Conservation (phyloP, 2,888 invertebrate genomes). For the Aethes cnicana region DNA sequence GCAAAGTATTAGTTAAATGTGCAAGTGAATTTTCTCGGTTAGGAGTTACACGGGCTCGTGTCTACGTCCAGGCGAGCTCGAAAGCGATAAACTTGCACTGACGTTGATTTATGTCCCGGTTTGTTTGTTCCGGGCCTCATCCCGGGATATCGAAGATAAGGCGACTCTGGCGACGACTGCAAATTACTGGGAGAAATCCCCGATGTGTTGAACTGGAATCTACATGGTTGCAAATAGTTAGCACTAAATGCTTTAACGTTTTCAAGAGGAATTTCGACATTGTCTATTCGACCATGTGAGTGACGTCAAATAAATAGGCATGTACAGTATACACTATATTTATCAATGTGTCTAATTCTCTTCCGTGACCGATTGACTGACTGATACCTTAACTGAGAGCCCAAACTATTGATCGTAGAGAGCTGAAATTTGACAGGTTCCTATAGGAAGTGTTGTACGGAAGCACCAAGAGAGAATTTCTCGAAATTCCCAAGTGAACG, state of each 20-base stretch:
- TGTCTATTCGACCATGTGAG: no score
- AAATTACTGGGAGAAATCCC: conserved; percentile 63
- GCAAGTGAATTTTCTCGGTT: conserved; percentile 7
- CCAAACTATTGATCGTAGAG: no score
- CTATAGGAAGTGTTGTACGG: no score
- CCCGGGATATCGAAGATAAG: conserved; percentile 68
- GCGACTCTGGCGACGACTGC: conserved; percentile 66
- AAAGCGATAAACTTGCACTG: conserved; percentile 73
- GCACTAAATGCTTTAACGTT: conserved; percentile 11
- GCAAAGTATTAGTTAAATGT: no score
- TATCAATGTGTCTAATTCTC: no score
- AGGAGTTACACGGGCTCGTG: conserved; percentile 70
- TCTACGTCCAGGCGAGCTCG: conserved; percentile 56
- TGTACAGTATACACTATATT: no score
- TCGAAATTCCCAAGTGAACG: no score
- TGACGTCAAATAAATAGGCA: no score
- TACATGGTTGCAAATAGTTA: neutral
- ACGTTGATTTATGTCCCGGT: conserved; percentile 79
- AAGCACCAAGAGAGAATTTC: no score
- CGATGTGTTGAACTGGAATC: neutral
- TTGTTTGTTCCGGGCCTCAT: conserved; percentile 63
- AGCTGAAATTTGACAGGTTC: no score
- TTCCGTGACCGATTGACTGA: no score
- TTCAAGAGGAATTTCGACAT: conserved; percentile 4
- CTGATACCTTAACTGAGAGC: no score